Percentiles rank a stretch among this genome's conserved stretches.
Conservation (phyloP, 2,888 invertebrate species). For the Trichopria drosophilae region DNA sequence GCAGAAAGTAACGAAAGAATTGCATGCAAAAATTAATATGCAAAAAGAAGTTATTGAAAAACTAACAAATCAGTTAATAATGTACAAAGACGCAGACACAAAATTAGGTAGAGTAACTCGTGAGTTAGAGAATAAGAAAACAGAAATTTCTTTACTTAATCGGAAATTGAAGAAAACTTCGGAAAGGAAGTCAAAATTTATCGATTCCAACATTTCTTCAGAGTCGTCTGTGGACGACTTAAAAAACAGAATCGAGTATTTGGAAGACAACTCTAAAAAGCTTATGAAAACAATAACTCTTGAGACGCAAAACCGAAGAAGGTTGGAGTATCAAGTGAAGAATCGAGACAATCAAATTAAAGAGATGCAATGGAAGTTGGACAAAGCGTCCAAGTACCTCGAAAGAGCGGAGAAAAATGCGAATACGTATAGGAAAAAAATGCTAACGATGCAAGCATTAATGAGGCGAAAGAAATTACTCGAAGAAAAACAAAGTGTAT, state of each 20-base stretch:
- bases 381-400: conserved; percentile 52
- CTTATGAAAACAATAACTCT: conserved; percentile 45
- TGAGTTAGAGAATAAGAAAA: conserved; percentile 34
- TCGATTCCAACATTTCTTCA: conserved; percentile 25
- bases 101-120: conserved; percentile 34
- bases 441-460: conserved; percentile 49
- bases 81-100: conserved; percentile 44
- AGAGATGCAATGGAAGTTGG: conserved; percentile 53
- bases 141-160: conserved; percentile 36
- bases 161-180: conserved; percentile 27
- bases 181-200: conserved; percentile 10
- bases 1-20: no score
- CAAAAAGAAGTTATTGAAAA: conserved; percentile 47
- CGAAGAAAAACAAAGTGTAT: conserved; percentile 43
- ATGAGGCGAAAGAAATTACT: conserved; percentile 43
- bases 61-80: conserved; percentile 44
- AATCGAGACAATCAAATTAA: conserved; percentile 51
- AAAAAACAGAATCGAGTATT: conserved; percentile 41
- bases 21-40: conserved; percentile 41
- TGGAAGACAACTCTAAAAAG: conserved; percentile 48
- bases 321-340: conserved; percentile 45
- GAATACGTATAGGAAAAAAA: conserved; percentile 49
- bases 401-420: conserved; percentile 53
- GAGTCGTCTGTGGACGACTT: conserved; percentile 37
- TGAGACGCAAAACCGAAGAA: conserved; percentile 45